Evolutionary conservation across 2,888 invertebrate genomes (phyloP).

Genomic region (Rugalucina vietnamica): DNA sequence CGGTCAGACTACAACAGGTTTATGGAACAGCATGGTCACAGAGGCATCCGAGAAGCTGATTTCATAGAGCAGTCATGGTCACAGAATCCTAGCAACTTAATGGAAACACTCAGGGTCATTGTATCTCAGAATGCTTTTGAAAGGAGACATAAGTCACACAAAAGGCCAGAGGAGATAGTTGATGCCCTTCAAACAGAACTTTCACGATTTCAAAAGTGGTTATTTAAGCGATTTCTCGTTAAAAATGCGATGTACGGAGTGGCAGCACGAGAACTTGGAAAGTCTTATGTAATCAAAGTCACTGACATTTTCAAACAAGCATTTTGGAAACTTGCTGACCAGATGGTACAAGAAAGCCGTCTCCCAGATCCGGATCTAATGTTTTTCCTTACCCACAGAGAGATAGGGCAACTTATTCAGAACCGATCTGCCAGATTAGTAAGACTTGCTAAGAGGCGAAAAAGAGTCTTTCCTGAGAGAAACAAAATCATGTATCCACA

Average conservation of each 20-base stretch:
- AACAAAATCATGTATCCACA: neutral
- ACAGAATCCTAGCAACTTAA: constrained; percentile 58
- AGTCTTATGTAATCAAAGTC: constrained; percentile 83
- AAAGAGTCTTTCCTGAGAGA: constrained; percentile 73
- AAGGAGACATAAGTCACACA: neutral
- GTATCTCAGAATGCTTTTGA: neutral
- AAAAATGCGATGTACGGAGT: constrained; percentile 86
- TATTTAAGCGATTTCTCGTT: constrained; percentile 7
- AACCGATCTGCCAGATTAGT: constrained; percentile 85
- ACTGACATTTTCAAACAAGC: constrained; percentile 87
- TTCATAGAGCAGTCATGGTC: constrained; percentile 68
- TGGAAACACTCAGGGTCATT: constrained; percentile 85
- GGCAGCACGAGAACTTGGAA: constrained; percentile 88
- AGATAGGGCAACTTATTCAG: constrained; percentile 87
- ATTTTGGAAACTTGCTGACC: constrained; percentile 86
- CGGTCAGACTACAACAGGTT: constrained; percentile 83
- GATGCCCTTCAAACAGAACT: constrained; percentile 2
- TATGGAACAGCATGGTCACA: constrained; percentile 89
- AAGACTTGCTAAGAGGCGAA: constrained; percentile 88
- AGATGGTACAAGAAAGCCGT: constrained; percentile 87
- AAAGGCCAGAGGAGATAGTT: neutral
- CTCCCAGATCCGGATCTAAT: constrained; percentile 88
- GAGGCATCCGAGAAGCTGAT: constrained; percentile 86
- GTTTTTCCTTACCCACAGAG: constrained; percentile 88
- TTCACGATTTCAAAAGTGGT: neutral